Percentiles rank a stretch among this genome's conserved stretches.
phyloP scores from a whole-genome alignment of 2,113 vertebrate genomes.

The Xiphophorus hellerii region DNA sequence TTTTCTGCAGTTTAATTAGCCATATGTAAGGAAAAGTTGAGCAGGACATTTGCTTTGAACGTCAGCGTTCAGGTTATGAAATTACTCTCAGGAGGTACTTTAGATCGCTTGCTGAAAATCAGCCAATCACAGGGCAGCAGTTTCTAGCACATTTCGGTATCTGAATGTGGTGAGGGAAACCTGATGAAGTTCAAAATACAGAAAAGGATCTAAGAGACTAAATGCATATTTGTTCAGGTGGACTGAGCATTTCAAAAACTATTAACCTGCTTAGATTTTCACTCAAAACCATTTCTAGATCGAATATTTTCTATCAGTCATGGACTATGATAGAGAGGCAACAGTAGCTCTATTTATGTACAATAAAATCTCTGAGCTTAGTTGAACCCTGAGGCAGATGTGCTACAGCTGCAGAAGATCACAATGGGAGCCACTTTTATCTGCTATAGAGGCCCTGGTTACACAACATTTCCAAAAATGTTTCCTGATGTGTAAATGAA shows the following conservation, averaged over 20 bases:
- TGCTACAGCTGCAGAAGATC: too few relatives aligned
- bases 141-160: neutral
- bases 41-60: conserved; percentile 13
- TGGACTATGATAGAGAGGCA: neutral
- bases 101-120: neutral
- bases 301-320: neutral
- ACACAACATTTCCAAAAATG: too few relatives aligned
- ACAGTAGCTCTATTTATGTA: neutral
- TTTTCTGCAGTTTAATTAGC: conserved; percentile 40
- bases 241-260: neutral
- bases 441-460: too few relatives aligned
- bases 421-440: neutral
- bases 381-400: neutral
- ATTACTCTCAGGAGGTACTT: neutral
- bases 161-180: neutral
- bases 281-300: neutral
- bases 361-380: neutral
- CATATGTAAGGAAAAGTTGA: conserved; percentile 32
- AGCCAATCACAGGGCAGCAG: neutral
- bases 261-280: neutral
- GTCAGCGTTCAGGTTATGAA: neutral
- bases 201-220: neutral
- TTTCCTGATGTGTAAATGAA: too few relatives aligned
- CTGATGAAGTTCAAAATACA: neutral
- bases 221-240: neutral